Conservation (phyloP, 2,797 vertebrate genomes). For the Lemur catta region DNA sequence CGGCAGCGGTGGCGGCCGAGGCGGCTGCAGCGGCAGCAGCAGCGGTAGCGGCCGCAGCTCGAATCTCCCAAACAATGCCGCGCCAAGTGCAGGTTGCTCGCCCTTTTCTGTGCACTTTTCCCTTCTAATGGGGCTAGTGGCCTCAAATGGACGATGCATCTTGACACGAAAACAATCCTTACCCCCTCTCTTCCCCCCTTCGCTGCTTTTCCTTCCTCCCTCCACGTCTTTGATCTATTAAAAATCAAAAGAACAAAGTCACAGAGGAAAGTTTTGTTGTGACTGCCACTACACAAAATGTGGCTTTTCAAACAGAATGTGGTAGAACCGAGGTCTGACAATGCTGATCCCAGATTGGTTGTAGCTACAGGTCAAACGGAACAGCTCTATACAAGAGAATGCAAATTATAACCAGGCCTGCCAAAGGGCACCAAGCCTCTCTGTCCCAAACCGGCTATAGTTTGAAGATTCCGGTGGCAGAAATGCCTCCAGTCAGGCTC, state of each 20-base stretch:
- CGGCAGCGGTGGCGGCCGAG: slow-evolving; percentile 78
- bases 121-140: slow-evolving; percentile 92
- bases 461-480: not conserved
- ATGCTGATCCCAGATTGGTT: slow-evolving; percentile 25
- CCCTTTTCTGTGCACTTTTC: slow-evolving; percentile 87
- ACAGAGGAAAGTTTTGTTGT: slow-evolving; percentile 64
- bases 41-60: slow-evolving; percentile 79
- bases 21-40: not conserved
- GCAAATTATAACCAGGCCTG: not conserved
- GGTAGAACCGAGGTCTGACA: slow-evolving; percentile 50
- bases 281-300: slow-evolving; percentile 81
- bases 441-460: not conserved
- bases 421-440: not conserved
- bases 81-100: slow-evolving; percentile 84
- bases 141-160: slow-evolving; percentile 88
- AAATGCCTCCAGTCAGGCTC: not conserved
- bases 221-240: slow-evolving; percentile 92
- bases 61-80: slow-evolving; percentile 85
- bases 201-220: slow-evolving; percentile 85
- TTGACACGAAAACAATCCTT: slow-evolving; percentile 93
- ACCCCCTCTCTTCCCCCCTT: slow-evolving; percentile 79
- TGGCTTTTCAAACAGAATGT: slow-evolving; percentile 73
- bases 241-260: slow-evolving; percentile 91
- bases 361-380: slow-evolving; percentile 51
- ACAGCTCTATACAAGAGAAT: slow-evolving; percentile 41